Base-by-base conservation (phyloP, 1,140 invertebrate genomes). In the Pollicipes pollicipes region DNA sequence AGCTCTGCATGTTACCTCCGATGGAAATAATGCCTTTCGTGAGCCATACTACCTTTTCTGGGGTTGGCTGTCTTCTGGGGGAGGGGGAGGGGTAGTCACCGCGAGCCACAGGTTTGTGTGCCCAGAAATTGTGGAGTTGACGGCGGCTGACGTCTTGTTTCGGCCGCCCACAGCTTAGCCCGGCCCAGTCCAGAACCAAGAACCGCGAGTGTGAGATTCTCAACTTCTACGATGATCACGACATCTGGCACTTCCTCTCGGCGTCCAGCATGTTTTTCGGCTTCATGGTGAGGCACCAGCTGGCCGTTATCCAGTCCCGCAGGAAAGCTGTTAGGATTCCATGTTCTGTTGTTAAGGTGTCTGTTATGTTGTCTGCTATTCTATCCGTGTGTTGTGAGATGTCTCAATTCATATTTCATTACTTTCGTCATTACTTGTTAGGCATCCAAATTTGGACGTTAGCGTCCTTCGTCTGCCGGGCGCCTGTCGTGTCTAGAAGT, bases 201-300 rank as follows among this genome's bases (percentile, higher is more conserved):
- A 96, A 95, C 79, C 83, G 84, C 63, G 82, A 83, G 30, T 96
- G 93, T 77, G 80, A 85, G 6, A 76, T 93, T 8, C 80, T 93
- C 2, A 80, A 85, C 69, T 93, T 94, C 76, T 93, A 90, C 77
- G 93, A 96, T 80, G 84, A 83, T 37, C 93, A 95, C 79, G 92
- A 95, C 76, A 84, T 91, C 30, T 95, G 93, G 93, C 92, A 95
- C 80, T 87, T 93, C 75, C 80, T 93, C 0, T 94, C 91, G 27
- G 88, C 91, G 8, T 83, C 87, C 32, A 89, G 88, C 66, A 86
- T 95, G 83, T 95, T 94, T 77, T 88, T 94, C 75, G 91, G 88
- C 30, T 95, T 94, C 77, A 90, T 90, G 86, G 84, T 88, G 75
- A 78, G 75, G 26, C 28, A 70, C 69, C 30, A 68, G 8, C 16